phyloP scores from a whole-genome alignment of 2,113 vertebrate species.

The Thymallus thymallus region DNA sequence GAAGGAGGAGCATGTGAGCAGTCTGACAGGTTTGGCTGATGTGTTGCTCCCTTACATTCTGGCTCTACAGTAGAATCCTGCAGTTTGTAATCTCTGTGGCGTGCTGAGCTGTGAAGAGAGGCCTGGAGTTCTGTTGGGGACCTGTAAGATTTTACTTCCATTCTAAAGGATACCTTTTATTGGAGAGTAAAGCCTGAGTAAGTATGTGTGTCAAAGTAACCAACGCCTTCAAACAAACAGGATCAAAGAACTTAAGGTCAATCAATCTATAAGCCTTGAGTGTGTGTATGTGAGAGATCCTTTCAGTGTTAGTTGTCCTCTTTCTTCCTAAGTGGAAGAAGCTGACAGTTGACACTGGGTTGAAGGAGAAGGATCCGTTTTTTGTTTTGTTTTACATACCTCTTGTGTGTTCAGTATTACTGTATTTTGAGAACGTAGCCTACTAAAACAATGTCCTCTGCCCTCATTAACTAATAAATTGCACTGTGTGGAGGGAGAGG shows the following conservation, averaged over 20 bases:
- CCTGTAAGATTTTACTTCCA: background rate
- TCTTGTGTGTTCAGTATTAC: background rate
- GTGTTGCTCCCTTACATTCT: conserved; percentile 3
- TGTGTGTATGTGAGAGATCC: conserved; percentile 8
- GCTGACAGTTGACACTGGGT: conserved; percentile 36
- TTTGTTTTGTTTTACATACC: conserved; percentile 11
- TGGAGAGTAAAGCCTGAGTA: background rate
- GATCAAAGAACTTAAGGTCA: background rate
- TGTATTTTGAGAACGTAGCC: background rate
- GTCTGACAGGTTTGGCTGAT: conserved; percentile 68
- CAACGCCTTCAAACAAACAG: conserved; percentile 9
- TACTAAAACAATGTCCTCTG: background rate
- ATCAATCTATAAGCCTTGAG: conserved; percentile 27
- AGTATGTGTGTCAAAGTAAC: background rate
- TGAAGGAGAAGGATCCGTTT: conserved; percentile 8
- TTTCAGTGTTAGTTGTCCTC: conserved; percentile 7
- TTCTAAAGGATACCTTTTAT: conserved; percentile 45
- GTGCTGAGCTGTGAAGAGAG: background rate
- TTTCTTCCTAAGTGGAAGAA: conserved; percentile 2
- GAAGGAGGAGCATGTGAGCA: conserved; percentile 37
- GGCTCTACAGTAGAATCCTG: background rate
- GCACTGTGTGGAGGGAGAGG: background rate
- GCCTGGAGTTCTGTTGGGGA: background rate
- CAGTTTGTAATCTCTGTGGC: background rate
- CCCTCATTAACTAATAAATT: background rate